Evolutionary conservation across 2,888 invertebrate species (phyloP).

Genomic region (Sepiola atlantica): DNA sequence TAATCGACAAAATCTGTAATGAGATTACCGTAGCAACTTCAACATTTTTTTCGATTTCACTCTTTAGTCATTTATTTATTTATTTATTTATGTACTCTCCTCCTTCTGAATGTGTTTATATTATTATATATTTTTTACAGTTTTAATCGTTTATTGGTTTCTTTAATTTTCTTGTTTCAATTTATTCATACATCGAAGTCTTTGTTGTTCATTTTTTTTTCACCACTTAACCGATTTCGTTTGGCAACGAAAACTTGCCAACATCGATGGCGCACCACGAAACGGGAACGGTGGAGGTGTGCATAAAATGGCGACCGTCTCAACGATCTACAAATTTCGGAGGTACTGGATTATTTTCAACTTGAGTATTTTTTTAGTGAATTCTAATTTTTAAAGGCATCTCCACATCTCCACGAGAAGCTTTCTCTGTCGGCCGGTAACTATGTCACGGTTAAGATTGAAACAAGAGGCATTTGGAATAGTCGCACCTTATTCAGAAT

Average conservation of each 20-base stretch:
- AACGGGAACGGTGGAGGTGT: neutral
- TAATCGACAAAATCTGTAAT: neutral
- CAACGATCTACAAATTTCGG: neutral
- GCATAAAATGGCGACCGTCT: neutral
- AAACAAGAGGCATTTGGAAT: no score
- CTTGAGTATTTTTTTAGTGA: neutral
- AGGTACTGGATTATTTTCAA: neutral
- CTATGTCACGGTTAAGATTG: no score
- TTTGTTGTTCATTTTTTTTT: neutral
- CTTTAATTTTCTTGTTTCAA: neutral
- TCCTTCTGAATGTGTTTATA: neutral
- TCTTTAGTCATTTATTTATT: neutral
- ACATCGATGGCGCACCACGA: neutral
- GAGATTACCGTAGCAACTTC: neutral
- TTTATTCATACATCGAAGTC: neutral
- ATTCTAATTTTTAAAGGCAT: no score
- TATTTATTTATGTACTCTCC: neutral
- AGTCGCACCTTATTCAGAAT: no score
- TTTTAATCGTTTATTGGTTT: neutral
- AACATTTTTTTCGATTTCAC: neutral
- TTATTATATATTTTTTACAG: no score
- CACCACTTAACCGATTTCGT: neutral
- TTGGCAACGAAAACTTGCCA: neutral
- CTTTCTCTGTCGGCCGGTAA: no score
- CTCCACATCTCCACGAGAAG: no score